phyloP scores from a whole-genome alignment of 2,113 vertebrate genomes.

The Danio rerio region DNA sequence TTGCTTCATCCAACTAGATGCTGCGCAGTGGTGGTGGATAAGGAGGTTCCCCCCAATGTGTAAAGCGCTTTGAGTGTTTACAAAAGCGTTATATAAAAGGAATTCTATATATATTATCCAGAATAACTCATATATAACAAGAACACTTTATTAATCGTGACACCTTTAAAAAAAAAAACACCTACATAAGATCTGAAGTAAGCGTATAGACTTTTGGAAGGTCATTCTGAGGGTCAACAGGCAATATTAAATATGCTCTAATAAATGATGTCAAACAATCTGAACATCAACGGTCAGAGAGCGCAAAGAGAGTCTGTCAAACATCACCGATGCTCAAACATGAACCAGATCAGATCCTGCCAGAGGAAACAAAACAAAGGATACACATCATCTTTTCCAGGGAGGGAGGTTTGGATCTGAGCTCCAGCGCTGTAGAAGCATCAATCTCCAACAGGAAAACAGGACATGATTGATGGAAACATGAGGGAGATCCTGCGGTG shows the following conservation, averaged over 20 bases:
- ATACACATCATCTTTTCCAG: conserved; percentile 12
- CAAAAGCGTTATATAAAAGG: too few relatives aligned
- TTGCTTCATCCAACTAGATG: too few relatives aligned
- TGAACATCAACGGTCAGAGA: not conserved
- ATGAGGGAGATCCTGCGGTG: conserved; percentile 1
- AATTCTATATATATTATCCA: too few relatives aligned
- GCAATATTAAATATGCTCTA: not conserved
- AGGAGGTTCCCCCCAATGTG: too few relatives aligned
- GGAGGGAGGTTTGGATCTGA: conserved; percentile 7
- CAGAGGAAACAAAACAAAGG: conserved; percentile 27
- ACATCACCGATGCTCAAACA: conserved; percentile 5
- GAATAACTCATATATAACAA: too few relatives aligned
- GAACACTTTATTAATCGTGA: too few relatives aligned
- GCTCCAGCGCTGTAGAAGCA: conserved; percentile 39
- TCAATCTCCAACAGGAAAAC: conserved; percentile 32
- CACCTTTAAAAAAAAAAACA: too few relatives aligned
- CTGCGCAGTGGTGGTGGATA: too few relatives aligned
- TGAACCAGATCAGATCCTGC: conserved; percentile 24
- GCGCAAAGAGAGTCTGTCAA: not conserved
- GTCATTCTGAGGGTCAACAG: too few relatives aligned
- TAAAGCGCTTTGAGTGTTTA: too few relatives aligned
- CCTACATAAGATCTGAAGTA: too few relatives aligned
- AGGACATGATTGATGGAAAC: conserved; percentile 34
- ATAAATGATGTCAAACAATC: not conserved
- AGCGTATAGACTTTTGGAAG: too few relatives aligned